Evolutionary conservation across 2,888 invertebrate genomes (phyloP).

Genomic region (Bibio marci): DNA sequence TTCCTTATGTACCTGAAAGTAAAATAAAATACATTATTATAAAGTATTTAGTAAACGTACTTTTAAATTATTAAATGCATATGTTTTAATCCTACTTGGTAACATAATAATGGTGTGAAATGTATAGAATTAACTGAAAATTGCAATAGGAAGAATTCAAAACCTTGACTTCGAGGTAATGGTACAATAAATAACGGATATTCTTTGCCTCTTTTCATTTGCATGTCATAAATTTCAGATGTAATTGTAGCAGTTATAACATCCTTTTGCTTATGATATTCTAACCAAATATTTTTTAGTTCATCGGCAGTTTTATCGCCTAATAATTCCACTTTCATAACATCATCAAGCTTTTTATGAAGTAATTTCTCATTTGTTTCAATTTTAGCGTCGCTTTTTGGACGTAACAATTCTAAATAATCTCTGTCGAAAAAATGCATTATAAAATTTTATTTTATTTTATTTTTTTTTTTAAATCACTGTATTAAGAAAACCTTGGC

Average conservation of each 20-base stretch:
- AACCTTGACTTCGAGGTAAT: conserved; percentile 64
- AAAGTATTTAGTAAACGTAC: conserved; percentile 1
- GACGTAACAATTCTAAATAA: conserved; percentile 46
- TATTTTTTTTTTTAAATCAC: background rate
- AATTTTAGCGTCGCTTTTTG: conserved; percentile 32
- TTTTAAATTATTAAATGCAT: background rate
- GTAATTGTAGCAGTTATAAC: conserved; percentile 59
- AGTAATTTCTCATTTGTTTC: conserved; percentile 21
- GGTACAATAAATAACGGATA: conserved; percentile 63
- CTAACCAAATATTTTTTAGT: conserved; percentile 59
- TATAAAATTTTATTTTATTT: conserved; percentile 6
- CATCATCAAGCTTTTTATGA: conserved; percentile 39
- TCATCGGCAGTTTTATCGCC: conserved; percentile 51
- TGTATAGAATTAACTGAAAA: conserved; percentile 54
- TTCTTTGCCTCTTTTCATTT: conserved; percentile 38
- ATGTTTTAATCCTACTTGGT: conserved; percentile 49
- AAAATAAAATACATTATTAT: background rate
- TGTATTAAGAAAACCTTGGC: background rate
- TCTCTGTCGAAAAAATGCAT: too few species aligned
- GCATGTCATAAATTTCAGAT: conserved; percentile 35
- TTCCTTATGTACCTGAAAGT: conserved; percentile 56
- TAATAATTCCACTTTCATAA: conserved; percentile 64
- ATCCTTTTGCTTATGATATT: conserved; percentile 62
- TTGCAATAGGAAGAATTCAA: conserved; percentile 71
- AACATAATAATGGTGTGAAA: conserved; percentile 71